Conservation (phyloP, 2,888 invertebrate genomes). For the Phytoseiulus persimilis region DNA sequence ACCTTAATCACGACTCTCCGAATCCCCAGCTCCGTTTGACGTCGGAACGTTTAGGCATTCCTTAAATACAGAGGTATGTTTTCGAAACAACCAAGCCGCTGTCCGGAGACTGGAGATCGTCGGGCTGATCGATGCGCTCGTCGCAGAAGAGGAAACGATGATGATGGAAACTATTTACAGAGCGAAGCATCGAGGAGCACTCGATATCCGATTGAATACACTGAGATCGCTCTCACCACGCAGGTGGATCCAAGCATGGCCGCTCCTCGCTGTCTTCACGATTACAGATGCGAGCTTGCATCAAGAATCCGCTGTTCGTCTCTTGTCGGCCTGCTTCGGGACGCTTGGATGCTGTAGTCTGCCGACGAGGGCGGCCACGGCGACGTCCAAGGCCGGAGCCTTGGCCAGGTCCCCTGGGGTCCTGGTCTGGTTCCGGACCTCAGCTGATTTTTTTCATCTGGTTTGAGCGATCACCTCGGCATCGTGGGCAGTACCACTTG, state of each 20-base stretch:
- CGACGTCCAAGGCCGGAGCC: background rate
- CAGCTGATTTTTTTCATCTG: slow-evolving; percentile 43
- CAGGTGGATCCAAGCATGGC: background rate
- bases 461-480: slow-evolving; percentile 51
- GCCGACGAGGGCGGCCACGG: background rate
- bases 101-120: background rate
- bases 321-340: background rate
- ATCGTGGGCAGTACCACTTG: slow-evolving; percentile 95
- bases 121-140: background rate
- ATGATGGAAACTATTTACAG: background rate
- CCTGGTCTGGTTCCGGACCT: background rate
- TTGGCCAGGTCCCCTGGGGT: background rate
- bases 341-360: background rate
- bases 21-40: background rate
- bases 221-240: background rate
- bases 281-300: background rate
- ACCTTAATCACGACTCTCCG: no score
- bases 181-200: background rate
- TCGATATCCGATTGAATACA: background rate
- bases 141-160: background rate
- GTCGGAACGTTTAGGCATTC: background rate
- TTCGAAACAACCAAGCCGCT: background rate
- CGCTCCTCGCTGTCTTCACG: background rate
- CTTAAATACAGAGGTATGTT: background rate
- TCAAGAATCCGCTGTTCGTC: background rate